These are phyloP conservation scores for Mystacides longicornis DNA, from an alignment of 2,888 invertebrate genomes.

Conservation along the genomic window DNA sequence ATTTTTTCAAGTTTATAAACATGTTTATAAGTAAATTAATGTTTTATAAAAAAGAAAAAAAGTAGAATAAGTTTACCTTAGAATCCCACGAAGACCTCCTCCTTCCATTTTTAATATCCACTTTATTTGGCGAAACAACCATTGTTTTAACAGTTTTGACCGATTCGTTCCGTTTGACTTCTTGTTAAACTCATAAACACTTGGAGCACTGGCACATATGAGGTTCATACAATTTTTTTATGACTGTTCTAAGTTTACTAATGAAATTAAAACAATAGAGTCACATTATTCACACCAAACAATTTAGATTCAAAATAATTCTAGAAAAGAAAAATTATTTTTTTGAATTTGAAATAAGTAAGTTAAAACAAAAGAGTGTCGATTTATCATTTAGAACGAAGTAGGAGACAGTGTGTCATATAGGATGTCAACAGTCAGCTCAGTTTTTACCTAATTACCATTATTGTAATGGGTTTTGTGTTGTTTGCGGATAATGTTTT, in stretches of 20 bases:
- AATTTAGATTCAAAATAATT: not conserved
- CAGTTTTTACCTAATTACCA: no score
- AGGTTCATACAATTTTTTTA: not conserved
- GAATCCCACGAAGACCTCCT: slow-evolving; percentile 50
- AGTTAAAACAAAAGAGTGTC: no score
- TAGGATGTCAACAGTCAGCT: no score
- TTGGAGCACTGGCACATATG: no score
- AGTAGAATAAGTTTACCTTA: slow-evolving; percentile 36
- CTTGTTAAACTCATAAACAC: no score
- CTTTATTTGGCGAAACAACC: slow-evolving; percentile 36
- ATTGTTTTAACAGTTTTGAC: slow-evolving; percentile 31
- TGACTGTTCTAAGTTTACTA: not conserved
- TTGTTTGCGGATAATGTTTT: not conserved
- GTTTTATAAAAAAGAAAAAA: not conserved
- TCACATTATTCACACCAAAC: not conserved
- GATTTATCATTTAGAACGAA: no score
- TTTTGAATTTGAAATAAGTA: no score
- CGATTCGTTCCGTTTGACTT: no score
- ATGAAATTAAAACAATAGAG: not conserved
- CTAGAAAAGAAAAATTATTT: not conserved
- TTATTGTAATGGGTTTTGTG: not conserved
- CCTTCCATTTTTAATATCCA: slow-evolving; percentile 40
- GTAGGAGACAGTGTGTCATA: no score
- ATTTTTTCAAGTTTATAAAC: no score
- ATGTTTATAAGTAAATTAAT: not conserved